Evolutionary conservation across 2,113 vertebrate genomes (phyloP).

Genomic region (Hydropotes inermis): DNA sequence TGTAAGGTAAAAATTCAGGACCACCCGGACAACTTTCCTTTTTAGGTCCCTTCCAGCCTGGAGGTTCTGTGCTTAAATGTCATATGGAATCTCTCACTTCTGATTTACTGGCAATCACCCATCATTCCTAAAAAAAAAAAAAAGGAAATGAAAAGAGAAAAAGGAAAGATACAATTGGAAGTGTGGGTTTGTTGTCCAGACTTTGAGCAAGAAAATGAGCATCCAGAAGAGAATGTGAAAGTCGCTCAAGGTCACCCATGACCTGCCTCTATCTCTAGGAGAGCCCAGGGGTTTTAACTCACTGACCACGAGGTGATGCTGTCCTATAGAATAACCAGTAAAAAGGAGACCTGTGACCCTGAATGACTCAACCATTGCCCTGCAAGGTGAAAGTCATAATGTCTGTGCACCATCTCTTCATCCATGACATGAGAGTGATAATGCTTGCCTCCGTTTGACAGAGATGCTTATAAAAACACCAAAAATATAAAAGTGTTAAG

Average conservation of each 20-base stretch:
- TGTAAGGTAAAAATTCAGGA: neutral
- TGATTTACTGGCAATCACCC: neutral
- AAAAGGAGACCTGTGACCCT: conserved; percentile 43
- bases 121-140: neutral
- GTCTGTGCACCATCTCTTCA: neutral
- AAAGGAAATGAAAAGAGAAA: neutral
- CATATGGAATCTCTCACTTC: neutral
- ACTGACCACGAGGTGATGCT: neutral
- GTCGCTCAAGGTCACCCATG: conserved; percentile 3
- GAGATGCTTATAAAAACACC: neutral
- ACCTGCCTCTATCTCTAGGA: neutral
- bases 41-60: neutral
- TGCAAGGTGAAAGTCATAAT: conserved; percentile 34
- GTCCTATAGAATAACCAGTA: conserved; percentile 18
- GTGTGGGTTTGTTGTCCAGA: neutral
- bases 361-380: conserved; percentile 28
- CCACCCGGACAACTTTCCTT: neutral
- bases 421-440: neutral
- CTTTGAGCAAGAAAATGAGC: neutral
- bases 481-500: neutral
- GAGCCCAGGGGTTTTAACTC: conserved; percentile 5
- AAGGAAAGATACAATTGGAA: neutral
- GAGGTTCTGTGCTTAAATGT: neutral
- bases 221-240: conserved; percentile 22
- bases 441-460: conserved; percentile 7